A percentile compares a stretch with the other conserved stretches of the same genome.
These are phyloP conservation scores for Mus musculus DNA, from an alignment of 2,113 vertebrate genomes.

Conservation along the genomic window GRCm39 chr5:112923501-112924000, in stretches of 20 bases:
- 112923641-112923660: background rate
- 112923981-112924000: background rate
- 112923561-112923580: background rate
- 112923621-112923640: background rate
- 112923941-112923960: background rate
- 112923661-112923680: background rate
- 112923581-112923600: background rate
- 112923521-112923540: background rate
- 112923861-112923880: background rate
- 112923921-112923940: background rate
- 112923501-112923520: background rate
- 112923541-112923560: background rate
- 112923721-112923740: background rate
- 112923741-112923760: background rate
- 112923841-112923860: background rate
- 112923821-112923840: background rate
- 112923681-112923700: background rate
- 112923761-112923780: background rate
- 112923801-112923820: background rate
- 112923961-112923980: background rate
- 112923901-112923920: background rate
- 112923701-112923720: background rate
- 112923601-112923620: background rate
- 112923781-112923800: background rate
- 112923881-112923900: background rate